Evolutionary conservation across 2,113 vertebrate species (phyloP).

Genomic region (Pseudorectes ferrugineus): DNA sequence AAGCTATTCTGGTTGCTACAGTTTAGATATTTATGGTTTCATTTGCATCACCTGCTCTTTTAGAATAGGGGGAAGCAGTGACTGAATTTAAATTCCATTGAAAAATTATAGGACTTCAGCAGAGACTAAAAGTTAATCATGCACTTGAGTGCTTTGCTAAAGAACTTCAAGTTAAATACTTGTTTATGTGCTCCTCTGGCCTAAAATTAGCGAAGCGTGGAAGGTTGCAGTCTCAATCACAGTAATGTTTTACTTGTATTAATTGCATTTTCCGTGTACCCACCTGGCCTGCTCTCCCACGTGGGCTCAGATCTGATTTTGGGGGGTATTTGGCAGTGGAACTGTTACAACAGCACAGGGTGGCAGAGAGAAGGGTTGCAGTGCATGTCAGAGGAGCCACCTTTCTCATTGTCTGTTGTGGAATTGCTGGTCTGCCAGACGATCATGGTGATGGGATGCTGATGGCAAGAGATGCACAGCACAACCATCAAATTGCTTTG

Average conservation of each 20-base stretch:
- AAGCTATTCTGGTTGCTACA: neutral
- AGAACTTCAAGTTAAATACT: constrained; percentile 1
- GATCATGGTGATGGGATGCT: neutral
- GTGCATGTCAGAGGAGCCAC: neutral
- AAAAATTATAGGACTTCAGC: neutral
- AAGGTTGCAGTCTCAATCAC: neutral
- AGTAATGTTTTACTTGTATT: neutral
- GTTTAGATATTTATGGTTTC: constrained; percentile 1
- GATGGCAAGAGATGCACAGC: neutral
- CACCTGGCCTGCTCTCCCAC: neutral
- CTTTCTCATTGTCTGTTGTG: neutral
- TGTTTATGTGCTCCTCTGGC: neutral
- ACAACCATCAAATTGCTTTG: neutral
- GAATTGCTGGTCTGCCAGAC: neutral
- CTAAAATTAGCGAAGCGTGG: neutral
- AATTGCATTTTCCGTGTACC: neutral
- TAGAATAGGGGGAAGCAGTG: neutral
- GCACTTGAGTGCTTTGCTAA: neutral
- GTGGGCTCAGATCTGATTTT: neutral
- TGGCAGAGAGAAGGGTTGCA: neutral
- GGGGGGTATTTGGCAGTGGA: neutral
- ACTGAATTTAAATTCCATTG: neutral
- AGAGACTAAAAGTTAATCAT: neutral
- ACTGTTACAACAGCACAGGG: neutral
- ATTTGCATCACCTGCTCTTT: neutral